Conservation (phyloP, 2,888 invertebrate genomes). For the Drosophila infuscata region DNA sequence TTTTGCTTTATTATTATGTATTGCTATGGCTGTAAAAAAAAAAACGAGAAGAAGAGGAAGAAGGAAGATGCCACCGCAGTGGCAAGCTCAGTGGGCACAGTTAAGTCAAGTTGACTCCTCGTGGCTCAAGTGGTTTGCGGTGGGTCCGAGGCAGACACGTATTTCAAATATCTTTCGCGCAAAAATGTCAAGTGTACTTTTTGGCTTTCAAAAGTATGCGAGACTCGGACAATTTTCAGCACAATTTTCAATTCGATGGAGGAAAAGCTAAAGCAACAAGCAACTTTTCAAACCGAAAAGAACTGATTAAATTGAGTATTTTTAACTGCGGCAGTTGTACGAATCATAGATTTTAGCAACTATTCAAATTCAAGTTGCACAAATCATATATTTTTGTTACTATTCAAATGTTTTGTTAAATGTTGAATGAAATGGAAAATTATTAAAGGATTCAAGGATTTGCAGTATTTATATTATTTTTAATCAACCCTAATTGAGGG, state of each 20-base stretch:
- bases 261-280: slow-evolving; percentile 27
- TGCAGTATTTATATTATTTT: too few relatives aligned
- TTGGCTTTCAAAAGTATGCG: slow-evolving; percentile 62
- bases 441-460: too few relatives aligned
- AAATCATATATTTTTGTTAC: neutral
- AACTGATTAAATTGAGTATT: neutral
- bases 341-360: neutral
- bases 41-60: neutral
- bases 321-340: neutral
- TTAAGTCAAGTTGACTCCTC: slow-evolving; percentile 24
- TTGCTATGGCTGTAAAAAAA: slow-evolving; percentile 69
- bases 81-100: slow-evolving; percentile 11
- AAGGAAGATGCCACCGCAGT: neutral
- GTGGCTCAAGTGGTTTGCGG: slow-evolving; percentile 37
- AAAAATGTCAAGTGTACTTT: slow-evolving; percentile 75
- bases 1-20: slow-evolving; percentile 77
- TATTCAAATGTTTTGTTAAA: too few relatives aligned
- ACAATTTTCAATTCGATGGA: slow-evolving; percentile 33
- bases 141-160: slow-evolving; percentile 41
- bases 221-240: neutral
- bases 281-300: slow-evolving; percentile 19
- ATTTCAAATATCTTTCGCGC: slow-evolving; percentile 68
- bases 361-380: neutral
- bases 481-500: too few relatives aligned
- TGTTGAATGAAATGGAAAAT: too few relatives aligned